These are phyloP conservation scores for Sphaerodactylus townsendi DNA, from an alignment of 2,113 vertebrate species.

Conservation along the genomic window DNA sequence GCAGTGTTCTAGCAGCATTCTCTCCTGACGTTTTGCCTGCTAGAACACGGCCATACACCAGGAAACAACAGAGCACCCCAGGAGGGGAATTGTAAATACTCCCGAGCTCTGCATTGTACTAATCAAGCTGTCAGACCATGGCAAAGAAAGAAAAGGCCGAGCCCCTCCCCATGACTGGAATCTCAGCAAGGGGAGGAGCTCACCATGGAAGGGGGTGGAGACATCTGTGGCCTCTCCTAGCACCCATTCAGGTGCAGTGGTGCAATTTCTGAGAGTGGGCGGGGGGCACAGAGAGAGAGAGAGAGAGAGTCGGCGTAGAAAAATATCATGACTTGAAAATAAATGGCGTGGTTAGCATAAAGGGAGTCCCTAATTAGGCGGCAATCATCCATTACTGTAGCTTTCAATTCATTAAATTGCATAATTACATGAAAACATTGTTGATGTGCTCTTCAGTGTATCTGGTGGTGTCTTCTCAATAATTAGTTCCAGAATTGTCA, in stretches of 20 bases:
- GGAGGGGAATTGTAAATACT: no score
- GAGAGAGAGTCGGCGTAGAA: constrained; percentile 45
- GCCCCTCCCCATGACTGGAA: neutral
- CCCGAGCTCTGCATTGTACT: rapidly evolving
- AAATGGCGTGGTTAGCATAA: constrained; percentile 77
- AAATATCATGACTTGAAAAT: constrained; percentile 66
- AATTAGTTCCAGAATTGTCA: constrained; percentile 84
- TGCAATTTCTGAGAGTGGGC: constrained; percentile 24
- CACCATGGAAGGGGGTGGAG: constrained; percentile 15
- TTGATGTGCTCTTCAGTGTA: constrained; percentile 73
- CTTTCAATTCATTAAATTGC: constrained; percentile 82
- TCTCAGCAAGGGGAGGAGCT: neutral
- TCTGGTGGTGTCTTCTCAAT: constrained; percentile 80
- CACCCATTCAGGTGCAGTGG: constrained; percentile 36
- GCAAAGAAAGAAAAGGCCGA: neutral
- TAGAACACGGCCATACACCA: no score
- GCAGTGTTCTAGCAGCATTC: no score
- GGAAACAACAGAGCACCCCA: no score
- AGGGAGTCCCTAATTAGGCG: constrained; percentile 80
- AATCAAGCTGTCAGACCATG: neutral
- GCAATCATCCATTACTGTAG: constrained; percentile 79
- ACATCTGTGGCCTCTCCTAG: constrained; percentile 33
- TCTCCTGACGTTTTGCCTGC: no score
- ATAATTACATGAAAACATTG: constrained; percentile 79
- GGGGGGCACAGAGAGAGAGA: neutral